phyloP scores from a whole-genome alignment of 2,888 invertebrate genomes.

The Glaucopsyche alexis region DNA sequence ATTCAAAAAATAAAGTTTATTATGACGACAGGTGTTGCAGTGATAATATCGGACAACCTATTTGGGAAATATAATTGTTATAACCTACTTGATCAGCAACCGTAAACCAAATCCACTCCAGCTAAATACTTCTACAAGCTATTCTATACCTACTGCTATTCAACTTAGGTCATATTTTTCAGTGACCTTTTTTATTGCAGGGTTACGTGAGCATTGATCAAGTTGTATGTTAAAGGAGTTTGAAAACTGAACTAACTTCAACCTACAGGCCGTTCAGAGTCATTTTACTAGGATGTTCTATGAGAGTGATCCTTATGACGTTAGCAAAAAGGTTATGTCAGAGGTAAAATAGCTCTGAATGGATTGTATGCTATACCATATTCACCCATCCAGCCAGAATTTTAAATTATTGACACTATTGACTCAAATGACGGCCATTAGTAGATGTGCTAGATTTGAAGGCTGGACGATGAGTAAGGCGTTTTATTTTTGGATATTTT shows the following conservation, averaged over 20 bases:
- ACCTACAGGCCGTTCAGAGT: not conserved
- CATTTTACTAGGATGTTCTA: too few relatives aligned
- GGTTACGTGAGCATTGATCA: not conserved
- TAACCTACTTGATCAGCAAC: not conserved
- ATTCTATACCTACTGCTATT: not conserved
- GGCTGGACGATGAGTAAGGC: too few relatives aligned
- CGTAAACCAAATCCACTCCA: constrained; percentile 15
- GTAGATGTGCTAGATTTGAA: too few relatives aligned
- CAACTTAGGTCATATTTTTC: not conserved
- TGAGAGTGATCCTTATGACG: too few relatives aligned
- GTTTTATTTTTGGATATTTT: too few relatives aligned
- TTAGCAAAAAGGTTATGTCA: too few relatives aligned
- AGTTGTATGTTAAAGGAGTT: not conserved
- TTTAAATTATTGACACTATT: too few relatives aligned
- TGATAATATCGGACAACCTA: not conserved
- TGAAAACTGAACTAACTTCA: not conserved
- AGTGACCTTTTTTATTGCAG: not conserved
- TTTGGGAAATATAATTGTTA: constrained; percentile 3
- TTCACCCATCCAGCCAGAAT: too few relatives aligned
- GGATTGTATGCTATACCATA: too few relatives aligned
- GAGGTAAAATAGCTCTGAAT: too few relatives aligned
- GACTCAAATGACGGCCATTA: too few relatives aligned
- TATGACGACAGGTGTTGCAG: not conserved
- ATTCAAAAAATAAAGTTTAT: too few relatives aligned
- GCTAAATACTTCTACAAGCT: not conserved